These are phyloP conservation scores for Acronicta psi DNA, from an alignment of 2,888 invertebrate species.

Conservation along the genomic window DNA sequence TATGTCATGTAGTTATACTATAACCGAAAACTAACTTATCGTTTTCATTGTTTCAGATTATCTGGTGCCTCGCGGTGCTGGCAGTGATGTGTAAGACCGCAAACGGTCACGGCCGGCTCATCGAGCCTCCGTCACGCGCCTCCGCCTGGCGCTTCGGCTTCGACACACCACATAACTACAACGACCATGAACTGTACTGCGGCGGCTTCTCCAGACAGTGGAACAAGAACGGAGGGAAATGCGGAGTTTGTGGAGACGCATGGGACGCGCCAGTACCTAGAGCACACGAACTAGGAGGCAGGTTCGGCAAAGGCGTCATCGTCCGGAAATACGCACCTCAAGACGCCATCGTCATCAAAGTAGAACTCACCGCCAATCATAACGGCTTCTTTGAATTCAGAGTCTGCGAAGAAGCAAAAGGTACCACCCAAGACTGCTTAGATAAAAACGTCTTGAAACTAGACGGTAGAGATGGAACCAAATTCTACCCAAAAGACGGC, in stretches of 20 bases:
- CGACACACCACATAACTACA: conserved; percentile 95
- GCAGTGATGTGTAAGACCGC: conserved; percentile 73
- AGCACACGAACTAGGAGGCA: conserved; percentile 94
- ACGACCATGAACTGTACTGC: conserved; percentile 96
- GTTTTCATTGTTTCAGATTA: conserved; percentile 69
- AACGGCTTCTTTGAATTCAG: conserved; percentile 96
- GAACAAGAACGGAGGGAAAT: conserved; percentile 94
- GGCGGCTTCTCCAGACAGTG: conserved; percentile 96
- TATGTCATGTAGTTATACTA: too few species aligned
- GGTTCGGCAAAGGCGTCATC: conserved; percentile 94
- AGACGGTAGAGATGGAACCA: conserved; percentile 84
- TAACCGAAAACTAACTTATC: conserved; percentile 3
- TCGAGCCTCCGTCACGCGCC: conserved; percentile 96
- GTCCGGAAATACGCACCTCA: conserved; percentile 93
- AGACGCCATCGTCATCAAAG: conserved; percentile 91
- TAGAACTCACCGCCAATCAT: conserved; percentile 96
- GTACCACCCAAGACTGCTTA: conserved; percentile 93
- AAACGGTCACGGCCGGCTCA: conserved; percentile 92
- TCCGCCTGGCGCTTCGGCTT: conserved; percentile 97
- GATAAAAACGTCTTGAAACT: conserved; percentile 91
- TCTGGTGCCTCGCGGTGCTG: conserved; percentile 76
- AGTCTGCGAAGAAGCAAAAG: conserved; percentile 92
- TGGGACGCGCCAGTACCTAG: conserved; percentile 93
- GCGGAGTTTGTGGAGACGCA: conserved; percentile 96
- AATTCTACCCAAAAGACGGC: conserved; percentile 93